phyloP scores from a whole-genome alignment of 2,113 vertebrate genomes.

The Carassius auratus region DNA sequence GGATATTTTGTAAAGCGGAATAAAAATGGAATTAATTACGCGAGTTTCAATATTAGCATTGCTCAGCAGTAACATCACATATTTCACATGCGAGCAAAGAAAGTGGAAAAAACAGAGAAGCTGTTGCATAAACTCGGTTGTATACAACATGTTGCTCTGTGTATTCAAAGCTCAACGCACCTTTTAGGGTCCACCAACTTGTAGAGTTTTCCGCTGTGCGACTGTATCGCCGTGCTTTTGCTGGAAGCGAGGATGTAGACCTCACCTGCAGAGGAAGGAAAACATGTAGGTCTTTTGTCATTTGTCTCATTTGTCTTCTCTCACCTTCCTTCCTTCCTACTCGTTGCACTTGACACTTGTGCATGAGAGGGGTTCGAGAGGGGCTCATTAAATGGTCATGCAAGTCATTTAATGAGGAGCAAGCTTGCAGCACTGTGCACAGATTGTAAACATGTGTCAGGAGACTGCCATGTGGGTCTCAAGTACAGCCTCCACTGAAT shows the following conservation, averaged over 20 bases:
- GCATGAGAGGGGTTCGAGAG: slow-evolving; percentile 59
- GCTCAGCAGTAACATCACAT: slow-evolving; percentile 9
- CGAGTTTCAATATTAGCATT: slow-evolving; percentile 15
- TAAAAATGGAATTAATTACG: slow-evolving; percentile 30
- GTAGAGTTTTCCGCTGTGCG: slow-evolving; percentile 94
- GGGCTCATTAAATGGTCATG: slow-evolving; percentile 67
- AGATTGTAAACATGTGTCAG: slow-evolving; percentile 77
- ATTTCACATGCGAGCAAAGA: slow-evolving; percentile 4
- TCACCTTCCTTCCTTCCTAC: slow-evolving; percentile 52
- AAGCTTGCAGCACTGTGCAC: slow-evolving; percentile 70
- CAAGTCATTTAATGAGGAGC: slow-evolving; percentile 74
- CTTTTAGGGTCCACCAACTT: slow-evolving; percentile 96
- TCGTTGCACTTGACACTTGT: slow-evolving; percentile 63
- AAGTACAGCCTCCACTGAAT: slow-evolving; percentile 40
- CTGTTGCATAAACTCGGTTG: slow-evolving; percentile 8
- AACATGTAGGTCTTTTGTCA: background rate
- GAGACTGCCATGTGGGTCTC: slow-evolving; percentile 58
- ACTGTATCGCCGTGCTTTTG: slow-evolving; percentile 89
- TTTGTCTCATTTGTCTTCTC: background rate
- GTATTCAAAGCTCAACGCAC: slow-evolving; percentile 69
- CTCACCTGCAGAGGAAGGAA: slow-evolving; percentile 81
- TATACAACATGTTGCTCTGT: background rate
- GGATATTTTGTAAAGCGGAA: slow-evolving; percentile 32
- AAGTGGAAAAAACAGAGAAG: slow-evolving; percentile 2
- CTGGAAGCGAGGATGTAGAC: slow-evolving; percentile 93